Evolutionary conservation across 2,888 invertebrate species (phyloP).

Genomic region (Lasius fuliginosus): DNA sequence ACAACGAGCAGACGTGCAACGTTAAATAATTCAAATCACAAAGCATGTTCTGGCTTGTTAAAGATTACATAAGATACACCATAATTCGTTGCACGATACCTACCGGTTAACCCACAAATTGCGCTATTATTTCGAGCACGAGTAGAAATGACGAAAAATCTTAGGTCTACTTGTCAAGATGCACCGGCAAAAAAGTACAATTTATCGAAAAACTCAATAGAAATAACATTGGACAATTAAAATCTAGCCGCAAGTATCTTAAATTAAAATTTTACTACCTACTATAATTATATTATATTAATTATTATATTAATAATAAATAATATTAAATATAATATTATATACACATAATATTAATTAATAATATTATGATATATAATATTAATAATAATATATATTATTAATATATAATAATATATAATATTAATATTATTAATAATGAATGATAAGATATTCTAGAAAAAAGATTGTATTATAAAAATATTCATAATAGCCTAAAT

Average conservation of each 20-base stretch:
- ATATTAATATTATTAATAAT: not conserved
- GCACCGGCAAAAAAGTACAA: not conserved
- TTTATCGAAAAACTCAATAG: not conserved
- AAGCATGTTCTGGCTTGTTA: constrained; percentile 43
- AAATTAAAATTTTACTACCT: not conserved
- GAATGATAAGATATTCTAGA: not conserved
- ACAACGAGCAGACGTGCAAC: constrained; percentile 16
- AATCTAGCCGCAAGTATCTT: not conserved
- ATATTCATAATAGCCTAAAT: not conserved
- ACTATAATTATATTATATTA: constrained; percentile 10
- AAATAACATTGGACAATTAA: not conserved
- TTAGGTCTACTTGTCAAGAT: not conserved
- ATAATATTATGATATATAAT: no score
- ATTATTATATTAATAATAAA: constrained; percentile 6
- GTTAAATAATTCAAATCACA: constrained; percentile 54
- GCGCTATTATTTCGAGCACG: constrained; percentile 21
- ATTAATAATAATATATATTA: not conserved
- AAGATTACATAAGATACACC: constrained; percentile 42
- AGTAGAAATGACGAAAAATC: not conserved
- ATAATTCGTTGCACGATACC: constrained; percentile 26
- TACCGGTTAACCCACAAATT: not conserved
- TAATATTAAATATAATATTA: not conserved
- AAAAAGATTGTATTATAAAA: not conserved
- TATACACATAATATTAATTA: not conserved
- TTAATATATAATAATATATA: not conserved